Conservation (phyloP, 2,888 invertebrate species). For the Drosophila cracens region DNA sequence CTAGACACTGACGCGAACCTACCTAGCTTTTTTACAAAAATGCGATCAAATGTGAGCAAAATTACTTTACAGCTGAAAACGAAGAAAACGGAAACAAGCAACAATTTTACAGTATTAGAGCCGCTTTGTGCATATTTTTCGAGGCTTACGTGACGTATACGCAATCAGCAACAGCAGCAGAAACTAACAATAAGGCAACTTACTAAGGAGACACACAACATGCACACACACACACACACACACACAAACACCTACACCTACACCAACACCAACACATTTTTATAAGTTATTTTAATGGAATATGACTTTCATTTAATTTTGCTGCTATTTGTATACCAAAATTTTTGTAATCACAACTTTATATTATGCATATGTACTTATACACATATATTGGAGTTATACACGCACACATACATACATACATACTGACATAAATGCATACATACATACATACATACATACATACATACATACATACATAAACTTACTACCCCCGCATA, state of each 20-base stretch:
- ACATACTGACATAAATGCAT: conserved; percentile 21
- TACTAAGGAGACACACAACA: conserved; percentile 24
- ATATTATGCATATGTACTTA: conserved; percentile 23
- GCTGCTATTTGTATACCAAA: conserved; percentile 42
- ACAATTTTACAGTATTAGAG: conserved; percentile 80
- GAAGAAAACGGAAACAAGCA: conserved; percentile 48
- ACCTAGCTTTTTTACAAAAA: conserved; percentile 77
- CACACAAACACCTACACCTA: neutral
- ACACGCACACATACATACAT: conserved; percentile 40
- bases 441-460: conserved; percentile 31
- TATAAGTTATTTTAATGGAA: conserved; percentile 8
- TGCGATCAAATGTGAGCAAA: conserved; percentile 69
- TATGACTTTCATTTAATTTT: conserved; percentile 48
- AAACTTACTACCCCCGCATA: conserved; percentile 13
- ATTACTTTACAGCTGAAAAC: conserved; percentile 68
- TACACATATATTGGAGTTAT: conserved; percentile 34
- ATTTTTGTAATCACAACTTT: conserved; percentile 20
- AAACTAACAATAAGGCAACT: conserved; percentile 55
- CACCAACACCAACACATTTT: neutral
- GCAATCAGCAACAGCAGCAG: conserved; percentile 73
- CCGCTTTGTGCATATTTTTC: conserved; percentile 77
- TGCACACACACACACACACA: conserved; percentile 13
- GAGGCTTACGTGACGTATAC: conserved; percentile 79
- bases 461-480: conserved; percentile 28
- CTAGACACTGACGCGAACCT: conserved; percentile 75